Percentiles rank a stretch among this genome's conserved stretches.
These are phyloP conservation scores for Drosophila burlai DNA, from an alignment of 1,140 invertebrate species.

Conservation along the genomic window DNA sequence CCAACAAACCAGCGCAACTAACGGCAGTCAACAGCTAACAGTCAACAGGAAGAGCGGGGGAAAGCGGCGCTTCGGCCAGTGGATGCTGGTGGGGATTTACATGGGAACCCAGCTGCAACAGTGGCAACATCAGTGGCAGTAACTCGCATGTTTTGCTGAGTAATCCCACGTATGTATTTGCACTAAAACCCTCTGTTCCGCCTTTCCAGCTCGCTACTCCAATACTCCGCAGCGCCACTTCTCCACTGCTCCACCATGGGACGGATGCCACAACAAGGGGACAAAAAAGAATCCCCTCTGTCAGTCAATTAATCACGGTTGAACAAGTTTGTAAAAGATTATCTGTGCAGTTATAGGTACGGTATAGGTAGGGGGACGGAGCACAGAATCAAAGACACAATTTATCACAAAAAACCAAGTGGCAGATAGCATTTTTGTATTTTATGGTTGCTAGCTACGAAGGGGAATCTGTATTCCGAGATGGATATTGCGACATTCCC, in stretches of 20 bases:
- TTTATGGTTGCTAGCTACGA: conserved; percentile 20
- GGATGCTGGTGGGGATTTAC: conserved; percentile 68
- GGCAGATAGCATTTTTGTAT: conserved; percentile 16
- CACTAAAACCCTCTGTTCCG: conserved; percentile 51
- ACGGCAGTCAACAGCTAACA: conserved; percentile 80
- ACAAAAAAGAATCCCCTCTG: conserved; percentile 32
- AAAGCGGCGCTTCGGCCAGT: conserved; percentile 4
- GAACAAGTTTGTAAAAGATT: conserved; percentile 50
- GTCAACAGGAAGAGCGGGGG: conserved; percentile 54
- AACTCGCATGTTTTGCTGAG: conserved; percentile 71
- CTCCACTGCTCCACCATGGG: conserved; percentile 32
- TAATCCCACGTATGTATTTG: conserved; percentile 75
- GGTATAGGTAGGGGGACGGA: neutral
- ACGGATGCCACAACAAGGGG: conserved; percentile 22
- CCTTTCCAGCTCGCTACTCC: conserved; percentile 36
- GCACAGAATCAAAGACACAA: conserved; percentile 33
- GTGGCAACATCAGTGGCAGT: conserved; percentile 55
- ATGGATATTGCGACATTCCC: conserved; percentile 5
- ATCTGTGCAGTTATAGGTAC: conserved; percentile 30
- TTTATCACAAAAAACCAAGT: conserved; percentile 47
- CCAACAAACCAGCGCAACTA: conserved; percentile 74
- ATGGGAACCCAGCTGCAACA: conserved; percentile 73
- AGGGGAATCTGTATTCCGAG: conserved; percentile 8
- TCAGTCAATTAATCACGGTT: conserved; percentile 51
- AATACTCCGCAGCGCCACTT: neutral